Evolutionary conservation across 2,113 vertebrate genomes (phyloP), one percentile per base, ranked within the genome.

Genomic region (Epinephelus moara): DNA sequence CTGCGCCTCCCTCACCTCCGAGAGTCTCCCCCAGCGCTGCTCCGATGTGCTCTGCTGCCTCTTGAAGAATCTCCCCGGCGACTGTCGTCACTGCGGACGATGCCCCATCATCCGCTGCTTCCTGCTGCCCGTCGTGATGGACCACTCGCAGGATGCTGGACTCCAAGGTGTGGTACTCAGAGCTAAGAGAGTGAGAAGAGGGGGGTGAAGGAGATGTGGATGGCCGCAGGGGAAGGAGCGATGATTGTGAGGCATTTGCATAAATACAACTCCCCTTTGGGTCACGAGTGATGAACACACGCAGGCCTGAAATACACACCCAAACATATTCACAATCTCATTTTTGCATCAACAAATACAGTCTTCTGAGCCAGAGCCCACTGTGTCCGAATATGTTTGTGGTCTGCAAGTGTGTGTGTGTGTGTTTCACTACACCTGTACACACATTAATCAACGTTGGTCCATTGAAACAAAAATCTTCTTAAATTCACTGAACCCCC

Each of bases 1-100:
- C 90, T 94, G 93, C 87, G 82, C 93, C 94, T 95, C 91, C 91
- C 97, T 97, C 95, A 99, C 98, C 98, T 99, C 97, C 95, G 87
- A 99, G 97, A 89, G 96, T 95, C 96, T 97, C 96, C 94, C 97
- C 95, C 95, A 97, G 96, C 91, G 95, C 95, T 90, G 95, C 95
- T 82, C 96, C 96, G 96, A 97, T 93, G 94, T 96, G 96, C 93
- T 97, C 97, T 10, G 96, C 96, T 93, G 97, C 96, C 86, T 98
- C 96, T 94, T 95, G 96, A 95, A 98, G 96, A 95, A 99, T 96
- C 93, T 98, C 96, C 93, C 95, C 96, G 91, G 96, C 89, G 90
- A 99, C 97, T 64, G 96, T 93, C 30, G 94, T 95, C 69, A 96
- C 95, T 60, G 92, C 96, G 33, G 96, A 93, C 67, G 95, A 80